Evolutionary conservation across 2,888 invertebrate genomes (phyloP).

Genomic region (Stenurella melanura): DNA sequence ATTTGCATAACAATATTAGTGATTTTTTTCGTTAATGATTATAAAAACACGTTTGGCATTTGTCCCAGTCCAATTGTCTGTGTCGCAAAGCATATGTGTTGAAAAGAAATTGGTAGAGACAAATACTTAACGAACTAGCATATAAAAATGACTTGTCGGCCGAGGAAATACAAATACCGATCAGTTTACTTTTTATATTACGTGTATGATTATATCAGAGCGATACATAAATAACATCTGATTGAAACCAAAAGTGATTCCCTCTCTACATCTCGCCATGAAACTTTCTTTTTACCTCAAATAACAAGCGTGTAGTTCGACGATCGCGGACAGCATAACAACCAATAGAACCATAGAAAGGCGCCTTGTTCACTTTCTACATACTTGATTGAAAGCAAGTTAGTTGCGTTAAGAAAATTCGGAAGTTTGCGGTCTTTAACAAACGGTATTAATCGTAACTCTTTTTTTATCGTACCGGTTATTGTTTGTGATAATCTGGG

Average conservation of each 20-base stretch:
- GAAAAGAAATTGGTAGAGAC: no score
- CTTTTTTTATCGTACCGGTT: neutral
- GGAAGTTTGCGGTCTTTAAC: constrained; percentile 29
- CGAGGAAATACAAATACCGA: constrained; percentile 5
- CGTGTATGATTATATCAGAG: constrained; percentile 41
- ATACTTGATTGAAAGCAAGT: constrained; percentile 45
- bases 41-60: no score
- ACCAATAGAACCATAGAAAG: constrained; percentile 61
- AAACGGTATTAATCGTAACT: neutral
- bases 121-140: neutral
- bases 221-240: constrained; percentile 41
- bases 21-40: no score
- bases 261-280: constrained; percentile 38
- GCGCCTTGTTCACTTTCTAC: constrained; percentile 59
- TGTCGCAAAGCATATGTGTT: no score
- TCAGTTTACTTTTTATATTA: constrained; percentile 39
- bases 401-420: constrained; percentile 50
- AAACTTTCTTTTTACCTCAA: constrained; percentile 52
- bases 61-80: no score
- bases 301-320: constrained; percentile 32
- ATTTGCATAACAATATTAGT: no score
- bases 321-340: constrained; percentile 31
- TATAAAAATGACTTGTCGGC: neutral
- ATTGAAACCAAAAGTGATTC: constrained; percentile 53
- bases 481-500: neutral